A percentile compares a stretch with the other conserved stretches of the same genome.
Conservation (phyloP, 1,140 invertebrate species). For the Drosophila funebris region DNA sequence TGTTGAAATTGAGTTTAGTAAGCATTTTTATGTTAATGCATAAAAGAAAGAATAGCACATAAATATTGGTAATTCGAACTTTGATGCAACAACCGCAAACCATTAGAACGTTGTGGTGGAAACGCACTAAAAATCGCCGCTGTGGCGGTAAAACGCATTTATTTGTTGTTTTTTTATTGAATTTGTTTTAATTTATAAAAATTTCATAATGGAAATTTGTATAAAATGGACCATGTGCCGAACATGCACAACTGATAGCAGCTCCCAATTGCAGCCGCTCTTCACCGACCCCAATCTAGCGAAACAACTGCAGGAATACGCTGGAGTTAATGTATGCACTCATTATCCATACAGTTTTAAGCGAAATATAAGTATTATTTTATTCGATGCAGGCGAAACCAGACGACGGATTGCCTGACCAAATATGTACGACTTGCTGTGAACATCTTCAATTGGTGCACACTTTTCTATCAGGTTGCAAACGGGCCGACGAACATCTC, state of each 20-base stretch:
- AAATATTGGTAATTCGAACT: no score
- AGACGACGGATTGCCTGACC: slow-evolving; percentile 63
- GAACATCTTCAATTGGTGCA: slow-evolving; percentile 40
- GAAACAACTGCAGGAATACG: slow-evolving; percentile 48
- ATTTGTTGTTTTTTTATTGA: neutral
- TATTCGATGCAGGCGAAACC: slow-evolving; percentile 36
- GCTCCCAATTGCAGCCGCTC: slow-evolving; percentile 23
- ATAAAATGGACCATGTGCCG: slow-evolving; percentile 76
- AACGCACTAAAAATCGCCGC: neutral
- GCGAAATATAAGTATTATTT: neutral
- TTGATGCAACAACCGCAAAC: no score
- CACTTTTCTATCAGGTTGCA: slow-evolving; percentile 51
- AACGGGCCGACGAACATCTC: slow-evolving; percentile 50
- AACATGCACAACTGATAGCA: slow-evolving; percentile 47
- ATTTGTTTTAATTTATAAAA: neutral
- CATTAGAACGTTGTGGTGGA: neutral
- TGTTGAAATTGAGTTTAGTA: no score
- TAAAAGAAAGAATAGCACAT: no score
- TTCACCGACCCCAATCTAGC: slow-evolving; percentile 31
- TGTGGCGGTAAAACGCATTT: neutral
- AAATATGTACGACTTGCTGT: slow-evolving; percentile 62
- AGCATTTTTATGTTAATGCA: no score
- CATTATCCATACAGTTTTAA: neutral
- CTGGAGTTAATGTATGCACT: slow-evolving; percentile 43
- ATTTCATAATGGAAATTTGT: slow-evolving; percentile 62